Base-by-base conservation (phyloP, 2,888 invertebrate species). In the Drosophila emarginata region DNA sequence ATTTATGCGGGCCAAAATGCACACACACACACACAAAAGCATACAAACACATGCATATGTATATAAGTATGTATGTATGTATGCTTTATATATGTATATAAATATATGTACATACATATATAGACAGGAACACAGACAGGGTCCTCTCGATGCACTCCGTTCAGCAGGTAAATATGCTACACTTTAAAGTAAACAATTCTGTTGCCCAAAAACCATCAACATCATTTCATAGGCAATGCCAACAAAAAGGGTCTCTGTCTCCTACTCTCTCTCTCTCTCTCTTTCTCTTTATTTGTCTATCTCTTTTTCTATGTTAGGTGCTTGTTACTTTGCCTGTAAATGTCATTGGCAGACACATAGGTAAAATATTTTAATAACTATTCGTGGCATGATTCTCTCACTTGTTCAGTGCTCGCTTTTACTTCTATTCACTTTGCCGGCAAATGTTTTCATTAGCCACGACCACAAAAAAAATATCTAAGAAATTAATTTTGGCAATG, bases 361-460 rank as follows among this genome's bases (percentile, higher is more conserved):
- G 67, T 70, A 80, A 84, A 81, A 77, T 81, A 84, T 81, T 81
- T 84, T 84, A 81, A 81, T 81, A 84, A 81, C 81, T 68, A 72
- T 71, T 77, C 69, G 81, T 69, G 65, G 60, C 45, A 32, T 60
- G 45, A 26, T 18, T 51, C 45, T 23, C 28, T 50, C 76, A 64
- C 76, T 76, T 69, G 59, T 11, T 45, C 45, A 15, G 32, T 32
- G 11, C 11, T 18, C 15, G 40, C 40, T 45, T 45, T 15, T 45
- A 45, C 18, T 11, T 45, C 45, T 45, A 45, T 45, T 45, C 45
- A 45, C 45, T 45, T 45, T 45, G 65, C 62, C 59, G 53, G 69
- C 77, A 80, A 80, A 81, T 84, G 84, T 84, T 84, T 81, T 81
- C 84, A 81, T 81, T 84, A 81, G 84, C 72, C 77, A 51, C 62